These are phyloP conservation scores for Phoxinus phoxinus DNA, from an alignment of 2,113 vertebrate species.

Conservation along the genomic window DNA sequence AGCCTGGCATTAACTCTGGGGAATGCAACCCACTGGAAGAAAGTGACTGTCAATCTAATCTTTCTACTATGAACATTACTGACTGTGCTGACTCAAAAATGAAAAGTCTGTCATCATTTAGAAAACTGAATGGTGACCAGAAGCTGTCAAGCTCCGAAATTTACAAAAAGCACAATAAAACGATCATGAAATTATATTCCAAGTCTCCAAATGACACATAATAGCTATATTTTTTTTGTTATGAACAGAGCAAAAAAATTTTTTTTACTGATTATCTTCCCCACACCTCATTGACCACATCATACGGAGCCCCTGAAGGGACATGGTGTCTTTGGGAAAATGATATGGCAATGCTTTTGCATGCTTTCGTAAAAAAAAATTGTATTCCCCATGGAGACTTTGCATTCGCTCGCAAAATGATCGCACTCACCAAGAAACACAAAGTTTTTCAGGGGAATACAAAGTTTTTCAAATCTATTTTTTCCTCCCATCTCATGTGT, in stretches of 20 bases:
- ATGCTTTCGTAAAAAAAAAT: too few relatives aligned
- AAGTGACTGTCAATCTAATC: not conserved
- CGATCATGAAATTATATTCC: not conserved
- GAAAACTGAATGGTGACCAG: not conserved
- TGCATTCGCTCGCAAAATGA: too few relatives aligned
- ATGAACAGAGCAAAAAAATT: not conserved
- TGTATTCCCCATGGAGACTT: too few relatives aligned
- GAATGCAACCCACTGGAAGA: not conserved
- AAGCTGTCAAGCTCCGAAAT: not conserved
- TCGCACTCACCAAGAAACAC: too few relatives aligned
- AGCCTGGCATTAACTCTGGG: not conserved
- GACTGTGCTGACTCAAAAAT: not conserved
- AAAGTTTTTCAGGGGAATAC: too few relatives aligned
- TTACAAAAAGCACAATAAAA: not conserved
- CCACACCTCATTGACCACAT: not conserved
- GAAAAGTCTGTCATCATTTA: not conserved
- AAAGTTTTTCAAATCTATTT: too few relatives aligned
- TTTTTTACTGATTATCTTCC: not conserved
- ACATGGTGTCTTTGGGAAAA: too few relatives aligned
- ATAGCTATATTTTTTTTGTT: not conserved
- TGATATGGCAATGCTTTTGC: too few relatives aligned
- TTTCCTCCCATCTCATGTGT: too few relatives aligned
- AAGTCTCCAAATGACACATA: not conserved
- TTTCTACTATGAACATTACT: not conserved
- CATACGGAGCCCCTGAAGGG: too few relatives aligned